These are phyloP conservation scores for Mythimna albipuncta DNA, from an alignment of 2,888 invertebrate species.

Conservation along the genomic window DNA sequence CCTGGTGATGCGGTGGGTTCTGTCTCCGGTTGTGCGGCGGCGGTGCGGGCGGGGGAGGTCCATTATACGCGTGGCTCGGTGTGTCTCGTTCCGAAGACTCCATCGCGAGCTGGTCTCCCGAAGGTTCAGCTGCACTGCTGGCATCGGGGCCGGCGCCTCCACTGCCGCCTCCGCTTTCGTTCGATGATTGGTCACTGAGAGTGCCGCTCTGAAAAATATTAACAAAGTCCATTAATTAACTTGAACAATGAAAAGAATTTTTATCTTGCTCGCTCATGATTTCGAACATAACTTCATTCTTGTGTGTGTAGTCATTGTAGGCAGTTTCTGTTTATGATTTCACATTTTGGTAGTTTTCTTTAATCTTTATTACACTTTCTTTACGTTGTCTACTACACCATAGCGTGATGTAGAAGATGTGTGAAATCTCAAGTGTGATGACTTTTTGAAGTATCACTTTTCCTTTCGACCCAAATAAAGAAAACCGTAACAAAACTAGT, in stretches of 20 bases:
- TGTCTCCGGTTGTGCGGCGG: slow-evolving; percentile 94
- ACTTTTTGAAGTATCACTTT: slow-evolving; percentile 42
- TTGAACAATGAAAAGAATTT: slow-evolving; percentile 6
- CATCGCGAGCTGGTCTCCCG: slow-evolving; percentile 93
- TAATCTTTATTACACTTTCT: slow-evolving; percentile 22
- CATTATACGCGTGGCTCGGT: slow-evolving; percentile 88
- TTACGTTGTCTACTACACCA: slow-evolving; percentile 7
- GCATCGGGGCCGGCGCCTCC: slow-evolving; percentile 91
- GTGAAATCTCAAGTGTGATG: slow-evolving; percentile 25
- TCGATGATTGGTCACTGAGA: slow-evolving; percentile 84
- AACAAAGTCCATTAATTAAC: slow-evolving; percentile 26
- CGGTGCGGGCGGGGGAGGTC: slow-evolving; percentile 90
- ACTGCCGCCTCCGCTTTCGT: slow-evolving; percentile 89
- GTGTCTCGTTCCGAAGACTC: slow-evolving; percentile 93
- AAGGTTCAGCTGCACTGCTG: slow-evolving; percentile 89
- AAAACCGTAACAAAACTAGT: slow-evolving; percentile 50
- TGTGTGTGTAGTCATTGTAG: background rate
- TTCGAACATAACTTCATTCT: background rate
- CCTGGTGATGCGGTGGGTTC: slow-evolving; percentile 92
- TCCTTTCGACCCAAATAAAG: slow-evolving; percentile 44
- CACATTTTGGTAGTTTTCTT: background rate
- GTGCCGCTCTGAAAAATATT: slow-evolving; percentile 83
- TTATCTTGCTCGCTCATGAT: slow-evolving; percentile 20
- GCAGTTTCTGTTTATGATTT: background rate
- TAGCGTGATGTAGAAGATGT: slow-evolving; percentile 13